Conservation (phyloP, 2,888 invertebrate genomes). For the Pyrgus malvae region DNA sequence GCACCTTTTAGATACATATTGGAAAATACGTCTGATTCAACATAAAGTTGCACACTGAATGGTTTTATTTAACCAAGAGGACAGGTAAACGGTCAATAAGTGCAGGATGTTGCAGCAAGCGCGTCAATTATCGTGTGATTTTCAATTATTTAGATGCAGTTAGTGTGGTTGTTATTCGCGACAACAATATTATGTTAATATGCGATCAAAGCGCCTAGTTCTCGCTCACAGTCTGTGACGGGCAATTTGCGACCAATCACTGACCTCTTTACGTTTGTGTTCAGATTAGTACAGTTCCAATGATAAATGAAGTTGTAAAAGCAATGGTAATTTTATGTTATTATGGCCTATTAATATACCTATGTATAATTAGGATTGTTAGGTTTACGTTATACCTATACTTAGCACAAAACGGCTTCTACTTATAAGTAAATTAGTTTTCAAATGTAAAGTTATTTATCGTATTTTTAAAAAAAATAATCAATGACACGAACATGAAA, state of each 20-base stretch:
- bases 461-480: too few species aligned
- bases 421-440: too few species aligned
- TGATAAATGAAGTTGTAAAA: conserved; percentile 2
- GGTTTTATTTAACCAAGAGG: conserved; percentile 28
- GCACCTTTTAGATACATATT: conserved; percentile 46
- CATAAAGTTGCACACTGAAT: conserved; percentile 20
- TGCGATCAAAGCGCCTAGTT: conserved; percentile 43
- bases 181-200: conserved; percentile 59
- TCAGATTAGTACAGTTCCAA: neutral
- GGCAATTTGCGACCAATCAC: conserved; percentile 45
- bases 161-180: conserved; percentile 50
- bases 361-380: neutral
- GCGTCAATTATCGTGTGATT: conserved; percentile 56
- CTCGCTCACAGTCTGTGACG: conserved; percentile 48
- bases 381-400: too few species aligned
- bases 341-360: neutral
- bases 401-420: too few species aligned
- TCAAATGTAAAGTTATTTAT: too few species aligned
- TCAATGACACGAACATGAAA: too few species aligned
- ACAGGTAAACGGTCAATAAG: conserved; percentile 45
- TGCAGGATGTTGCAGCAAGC: conserved; percentile 62
- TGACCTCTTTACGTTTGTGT: conserved; percentile 32
- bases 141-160: conserved; percentile 48
- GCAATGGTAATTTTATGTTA: neutral
- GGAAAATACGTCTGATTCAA: conserved; percentile 30